Evolutionary conservation across 2,888 invertebrate species (phyloP), one percentile per base, ranked within the genome.

Genomic region (Rhingia rostrata): DNA sequence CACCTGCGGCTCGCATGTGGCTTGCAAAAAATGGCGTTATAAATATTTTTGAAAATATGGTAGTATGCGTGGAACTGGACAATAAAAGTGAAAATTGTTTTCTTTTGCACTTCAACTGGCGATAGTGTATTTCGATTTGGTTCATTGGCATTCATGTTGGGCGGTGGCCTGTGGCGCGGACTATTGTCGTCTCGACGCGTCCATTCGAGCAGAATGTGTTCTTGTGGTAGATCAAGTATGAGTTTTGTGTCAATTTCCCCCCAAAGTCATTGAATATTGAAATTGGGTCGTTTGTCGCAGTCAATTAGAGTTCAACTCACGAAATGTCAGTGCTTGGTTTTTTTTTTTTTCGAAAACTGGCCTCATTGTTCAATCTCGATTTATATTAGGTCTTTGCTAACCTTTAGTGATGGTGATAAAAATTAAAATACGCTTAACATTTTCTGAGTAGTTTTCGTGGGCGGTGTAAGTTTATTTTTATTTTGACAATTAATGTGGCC

Each of bases 111-210:
- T 22, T 69, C 35, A 7, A 22, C 22, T 14, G 14, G 7, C 12
- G 7, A 12, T 4, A 30, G 37, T n/a, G n/a, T 35, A 9, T 6
- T 22, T 22, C 9, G 49, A 49, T 58, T 47, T 66, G 45, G 39
- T 58, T 66, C 54, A 78, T 78, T 82, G 66, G 70, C 60, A 82
- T 82, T 82, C 77, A 35, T 45, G 51, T 53, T 69, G 51, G 75
- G 43, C 33, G 60, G 51, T 12, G 32, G 56, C 14, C 45, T 1
- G 22, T 22, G 22, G 22, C 22, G 22, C 22, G 22, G 22, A 22
- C 22, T 22, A 2, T 22, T 22, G 45, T 45, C 12, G 33, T 22
- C 22, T 22, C 22, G 7, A 49, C 45, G 12, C 10, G 10, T 51
- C 45, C 12, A 39, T 37, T 41, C 39, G 12, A 7, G 45, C n/a